phyloP scores from a whole-genome alignment of 2,888 invertebrate species.

The Philopedon plagiatum region DNA sequence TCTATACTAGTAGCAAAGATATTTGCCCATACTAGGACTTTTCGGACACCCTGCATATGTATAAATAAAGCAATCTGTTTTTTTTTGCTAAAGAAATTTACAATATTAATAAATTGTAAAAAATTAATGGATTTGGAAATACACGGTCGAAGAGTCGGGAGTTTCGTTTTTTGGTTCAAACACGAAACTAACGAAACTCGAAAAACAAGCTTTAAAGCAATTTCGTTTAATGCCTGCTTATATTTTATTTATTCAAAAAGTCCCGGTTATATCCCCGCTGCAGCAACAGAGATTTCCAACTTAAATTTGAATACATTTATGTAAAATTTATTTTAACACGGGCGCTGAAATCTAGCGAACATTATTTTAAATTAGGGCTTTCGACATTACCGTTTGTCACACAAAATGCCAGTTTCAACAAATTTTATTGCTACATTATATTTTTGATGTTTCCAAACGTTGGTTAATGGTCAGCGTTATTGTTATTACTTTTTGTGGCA shows the following conservation, averaged over 20 bases:
- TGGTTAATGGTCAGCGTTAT: constrained; percentile 1
- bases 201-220: constrained; percentile 45
- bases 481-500: not conserved
- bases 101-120: too few species aligned
- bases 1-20: too few species aligned
- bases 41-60: too few species aligned
- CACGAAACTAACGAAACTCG: too few species aligned
- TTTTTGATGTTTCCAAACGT: not conserved
- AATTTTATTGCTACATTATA: constrained; percentile 11
- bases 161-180: too few species aligned
- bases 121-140: too few species aligned
- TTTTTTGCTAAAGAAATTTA: too few species aligned
- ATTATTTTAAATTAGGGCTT: constrained; percentile 26
- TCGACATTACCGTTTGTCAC: constrained; percentile 10
- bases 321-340: constrained; percentile 37
- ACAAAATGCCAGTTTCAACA: not conserved
- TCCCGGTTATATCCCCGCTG: constrained; percentile 26
- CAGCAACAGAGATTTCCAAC: constrained; percentile 28
- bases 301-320: constrained; percentile 47
- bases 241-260: constrained; percentile 49
- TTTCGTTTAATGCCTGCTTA: constrained; percentile 46
- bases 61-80: too few species aligned
- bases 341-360: constrained; percentile 31
- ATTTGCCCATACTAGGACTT: too few species aligned
- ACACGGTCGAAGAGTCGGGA: too few species aligned